These are phyloP conservation scores for Ypsolopha sequella DNA, from an alignment of 2,888 invertebrate species.

Conservation along the genomic window DNA sequence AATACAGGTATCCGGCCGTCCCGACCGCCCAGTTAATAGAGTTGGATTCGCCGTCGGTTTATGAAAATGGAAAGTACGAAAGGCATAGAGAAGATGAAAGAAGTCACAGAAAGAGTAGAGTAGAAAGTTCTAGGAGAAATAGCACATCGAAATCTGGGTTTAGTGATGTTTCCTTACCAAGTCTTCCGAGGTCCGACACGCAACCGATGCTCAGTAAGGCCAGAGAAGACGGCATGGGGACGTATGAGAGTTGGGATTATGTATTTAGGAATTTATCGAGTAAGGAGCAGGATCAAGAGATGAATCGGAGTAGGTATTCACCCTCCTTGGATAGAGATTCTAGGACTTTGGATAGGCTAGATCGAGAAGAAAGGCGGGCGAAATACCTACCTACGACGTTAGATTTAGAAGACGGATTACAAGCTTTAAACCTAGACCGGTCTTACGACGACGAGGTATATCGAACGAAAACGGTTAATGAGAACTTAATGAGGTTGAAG, in stretches of 20 bases:
- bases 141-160: constrained; percentile 52
- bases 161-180: constrained; percentile 52
- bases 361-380: constrained; percentile 48
- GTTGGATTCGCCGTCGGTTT: constrained; percentile 62
- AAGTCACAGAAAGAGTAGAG: constrained; percentile 23
- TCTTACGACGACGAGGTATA: constrained; percentile 52
- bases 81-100: constrained; percentile 32
- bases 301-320: constrained; percentile 75
- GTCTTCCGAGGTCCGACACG: constrained; percentile 58
- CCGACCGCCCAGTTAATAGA: constrained; percentile 79
- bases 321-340: constrained; percentile 59
- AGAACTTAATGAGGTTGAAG: constrained; percentile 56
- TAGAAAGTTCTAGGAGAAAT: constrained; percentile 39
- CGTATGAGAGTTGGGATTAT: constrained; percentile 84
- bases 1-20: constrained; percentile 62
- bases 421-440: constrained; percentile 61
- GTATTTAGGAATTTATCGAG: constrained; percentile 83
- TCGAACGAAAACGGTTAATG: constrained; percentile 64
- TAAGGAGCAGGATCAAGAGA: constrained; percentile 77
- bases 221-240: constrained; percentile 75
- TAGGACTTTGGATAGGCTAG: constrained; percentile 51
- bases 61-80: constrained; percentile 50
- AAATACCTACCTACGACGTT: constrained; percentile 64
- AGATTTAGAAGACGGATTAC: constrained; percentile 69
- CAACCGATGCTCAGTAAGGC: constrained; percentile 64